Conservation (phyloP, 2,797 vertebrate genomes). For the Oreochromis grahami region DNA sequence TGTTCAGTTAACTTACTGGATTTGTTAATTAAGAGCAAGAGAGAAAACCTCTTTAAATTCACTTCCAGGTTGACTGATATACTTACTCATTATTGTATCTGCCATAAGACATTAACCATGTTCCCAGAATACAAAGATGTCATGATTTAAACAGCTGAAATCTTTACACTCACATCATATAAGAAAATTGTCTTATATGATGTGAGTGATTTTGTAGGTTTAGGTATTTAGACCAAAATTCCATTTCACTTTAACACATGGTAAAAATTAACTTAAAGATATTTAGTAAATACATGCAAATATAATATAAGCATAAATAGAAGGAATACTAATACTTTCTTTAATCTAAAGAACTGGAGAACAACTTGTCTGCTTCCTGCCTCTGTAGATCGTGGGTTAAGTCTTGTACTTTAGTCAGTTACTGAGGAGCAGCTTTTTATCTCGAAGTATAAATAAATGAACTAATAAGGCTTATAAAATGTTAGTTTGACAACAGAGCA, state of each 20-base stretch:
- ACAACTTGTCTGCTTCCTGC: background rate
- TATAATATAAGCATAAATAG: background rate
- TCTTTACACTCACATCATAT: background rate
- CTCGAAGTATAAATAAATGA: background rate
- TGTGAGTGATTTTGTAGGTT: background rate
- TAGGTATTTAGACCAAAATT: background rate
- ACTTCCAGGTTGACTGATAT: background rate
- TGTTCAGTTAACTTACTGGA: background rate
- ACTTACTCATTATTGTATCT: fast-evolving
- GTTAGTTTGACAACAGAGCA: background rate
- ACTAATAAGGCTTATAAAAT: background rate
- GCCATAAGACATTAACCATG: background rate
- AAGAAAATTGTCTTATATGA: background rate
- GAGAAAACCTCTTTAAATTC: background rate
- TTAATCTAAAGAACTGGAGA: background rate
- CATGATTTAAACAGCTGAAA: background rate
- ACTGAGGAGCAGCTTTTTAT: background rate
- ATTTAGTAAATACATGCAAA: background rate
- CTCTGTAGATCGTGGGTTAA: background rate
- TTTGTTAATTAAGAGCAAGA: background rate
- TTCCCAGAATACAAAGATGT: fast-evolving
- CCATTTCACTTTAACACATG: background rate
- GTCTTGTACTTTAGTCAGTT: background rate
- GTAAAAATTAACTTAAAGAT: background rate
- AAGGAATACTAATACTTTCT: background rate